phyloP scores from a whole-genome alignment of 2,113 vertebrate genomes.

The Ammodytes dubius region DNA sequence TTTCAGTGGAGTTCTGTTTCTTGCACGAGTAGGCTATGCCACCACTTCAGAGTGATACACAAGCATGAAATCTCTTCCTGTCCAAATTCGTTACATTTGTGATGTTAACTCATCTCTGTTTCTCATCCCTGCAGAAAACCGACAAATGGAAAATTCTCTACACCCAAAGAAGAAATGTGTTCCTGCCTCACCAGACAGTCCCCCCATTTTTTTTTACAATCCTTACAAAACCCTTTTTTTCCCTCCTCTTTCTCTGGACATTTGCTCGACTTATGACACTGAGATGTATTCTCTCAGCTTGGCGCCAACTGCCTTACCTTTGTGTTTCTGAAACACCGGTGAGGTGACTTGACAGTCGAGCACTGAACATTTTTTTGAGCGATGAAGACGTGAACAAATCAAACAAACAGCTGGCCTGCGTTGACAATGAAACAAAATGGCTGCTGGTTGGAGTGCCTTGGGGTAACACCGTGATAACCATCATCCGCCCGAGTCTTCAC shows the following conservation, averaged over 20 bases:
- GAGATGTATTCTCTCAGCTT: conserved; percentile 14
- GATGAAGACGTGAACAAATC: conserved; percentile 30
- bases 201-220: conserved; percentile 1
- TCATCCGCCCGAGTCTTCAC: conserved; percentile 35
- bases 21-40: neutral
- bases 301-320: conserved; percentile 13
- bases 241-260: conserved; percentile 50
- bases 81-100: neutral
- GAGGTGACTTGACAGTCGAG: conserved; percentile 43
- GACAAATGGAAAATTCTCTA: conserved; percentile 61
- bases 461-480: conserved; percentile 55
- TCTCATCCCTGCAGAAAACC: conserved; percentile 66
- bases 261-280: conserved; percentile 43
- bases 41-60: neutral
- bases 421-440: conserved; percentile 78
- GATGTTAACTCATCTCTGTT: conserved; percentile 32
- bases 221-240: neutral
- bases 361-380: conserved; percentile 42
- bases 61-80: neutral
- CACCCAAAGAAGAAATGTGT: conserved; percentile 37
- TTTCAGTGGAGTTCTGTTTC: neutral
- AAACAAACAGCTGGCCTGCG: conserved; percentile 75
- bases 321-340: conserved; percentile 51
- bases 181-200: conserved; percentile 25
- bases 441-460: conserved; percentile 72